Evolutionary conservation across 2,888 invertebrate species (phyloP), one percentile per base, ranked within the genome.

Genomic region (Colletes collaris): DNA sequence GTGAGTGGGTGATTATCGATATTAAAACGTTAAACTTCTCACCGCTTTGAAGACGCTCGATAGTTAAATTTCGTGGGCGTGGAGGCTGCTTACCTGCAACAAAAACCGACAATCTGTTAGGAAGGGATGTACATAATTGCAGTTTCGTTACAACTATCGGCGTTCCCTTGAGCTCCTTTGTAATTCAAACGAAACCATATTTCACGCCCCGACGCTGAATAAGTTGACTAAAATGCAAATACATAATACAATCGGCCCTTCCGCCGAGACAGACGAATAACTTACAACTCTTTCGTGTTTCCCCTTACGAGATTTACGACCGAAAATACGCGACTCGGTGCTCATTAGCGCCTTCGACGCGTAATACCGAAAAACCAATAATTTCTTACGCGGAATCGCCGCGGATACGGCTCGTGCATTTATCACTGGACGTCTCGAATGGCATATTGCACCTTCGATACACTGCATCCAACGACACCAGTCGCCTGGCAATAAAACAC

Each of bases 291-390:
- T n/a, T 49, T 49, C 11, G 27, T 56, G 46, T 46, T 46, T 6
- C 8, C 2, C 8, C 44, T 40, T 4, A 4, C 19, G 13, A 63
- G 52, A 70, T 70, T 70, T 62, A 70, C 55, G 55, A 46, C 5
- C 11, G 27, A 50, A n/a, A 59, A 19, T n/a, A 13, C 6, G 7
- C 19, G 4, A 19, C 35, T 6, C 35, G 56, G 67, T 37, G 62
- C 53, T 66, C 56, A 55, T 74, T 76, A 49, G 19, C 62, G 7
- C n/a, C 27, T 58, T 40, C 62, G 53, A 19, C 68, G 6, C 59
- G 59, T 19, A 27, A 56, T 16, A 55, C 53, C 59, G 68, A 76
- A 76, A 76, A 77, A 76, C 76, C 68, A 68, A 77, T 77, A 77
- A 77, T 77, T 77, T 76, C 77, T 69, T 71, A 58, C 44, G 46